Evolutionary conservation across 2,888 invertebrate genomes (phyloP), one percentile per base, ranked within the genome.

Genomic region (Noctua pronuba): DNA sequence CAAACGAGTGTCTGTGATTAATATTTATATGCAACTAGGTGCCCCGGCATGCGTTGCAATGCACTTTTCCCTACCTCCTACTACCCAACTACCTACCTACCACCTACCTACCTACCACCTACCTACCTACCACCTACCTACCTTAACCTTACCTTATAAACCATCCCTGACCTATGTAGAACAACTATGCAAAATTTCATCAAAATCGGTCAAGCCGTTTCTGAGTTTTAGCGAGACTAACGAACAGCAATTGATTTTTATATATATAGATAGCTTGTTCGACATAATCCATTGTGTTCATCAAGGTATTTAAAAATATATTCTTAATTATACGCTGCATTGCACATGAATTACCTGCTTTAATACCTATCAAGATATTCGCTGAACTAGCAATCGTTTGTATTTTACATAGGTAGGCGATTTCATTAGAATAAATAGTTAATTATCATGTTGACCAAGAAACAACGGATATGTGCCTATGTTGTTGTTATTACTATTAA

Each of bases 401-500:
- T 46, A n/a, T 4, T 49, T 6, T 38, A 49, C 49, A 31, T 44
- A 41, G 5, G 21, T 35, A 35, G 7, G 6, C 18, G 8, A 71
- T 52, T 24, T 70, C 0, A 41, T 52, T 41, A n/a, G 11, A 55
- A 35, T 44, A 60, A 44, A 44, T 49, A 41, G 41, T 28, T 21
- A 66, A 41, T 41, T 41, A 73, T 74, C 18, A 58, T 58, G 24
- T 41, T 73, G 35, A 49, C n/a, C 21, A 38, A 46, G 52, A 65
- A 58, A 41, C 38, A 55, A 65, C 24, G 16, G 75, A n/a, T 41
- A 18, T 55, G n/a, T 46, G 38, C 31, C 4, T 76, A 75, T 75
- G 35, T 55, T 38, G 7, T 35, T 60, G n/a, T 49, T 68, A 55
- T n/a, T 64, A 38, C n/a, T n/a, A n/a, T n/a, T n/a, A n/a, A n/a